Percentiles rank a stretch among this genome's conserved stretches.
phyloP scores from a whole-genome alignment of 2,113 vertebrate genomes.

The Eupsittula cactorum region DNA sequence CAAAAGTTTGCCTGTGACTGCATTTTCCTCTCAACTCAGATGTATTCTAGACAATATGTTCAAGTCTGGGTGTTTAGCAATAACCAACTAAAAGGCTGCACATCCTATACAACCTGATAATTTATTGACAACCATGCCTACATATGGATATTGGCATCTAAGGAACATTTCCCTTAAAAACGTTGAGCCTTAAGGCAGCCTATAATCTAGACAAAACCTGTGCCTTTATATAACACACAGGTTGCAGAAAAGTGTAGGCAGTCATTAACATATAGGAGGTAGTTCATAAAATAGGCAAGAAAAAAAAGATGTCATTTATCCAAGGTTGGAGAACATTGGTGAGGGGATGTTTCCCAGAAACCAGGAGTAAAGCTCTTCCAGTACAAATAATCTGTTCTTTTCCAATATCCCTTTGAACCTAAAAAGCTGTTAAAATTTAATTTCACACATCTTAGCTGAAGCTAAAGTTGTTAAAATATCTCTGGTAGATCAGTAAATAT shows the following conservation, averaged over 20 bases:
- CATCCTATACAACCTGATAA: neutral
- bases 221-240: neutral
- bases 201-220: neutral
- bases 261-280: neutral
- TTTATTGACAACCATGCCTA: neutral
- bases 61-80: neutral
- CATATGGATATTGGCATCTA: neutral
- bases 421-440: slow-evolving; percentile 1
- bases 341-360: slow-evolving; percentile 13
- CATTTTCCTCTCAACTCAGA: neutral
- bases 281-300: neutral
- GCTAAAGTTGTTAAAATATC: neutral
- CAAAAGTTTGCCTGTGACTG: neutral
- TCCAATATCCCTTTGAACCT: neutral
- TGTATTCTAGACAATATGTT: neutral
- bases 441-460: neutral
- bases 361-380: neutral
- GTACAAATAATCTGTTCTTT: slow-evolving; percentile 12
- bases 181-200: neutral
- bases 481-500: neutral
- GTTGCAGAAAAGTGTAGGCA: neutral
- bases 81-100: neutral
- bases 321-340: neutral
- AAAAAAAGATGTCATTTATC: neutral
- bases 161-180: neutral